A percentile compares a stretch with the other conserved stretches of the same genome.
Evolutionary conservation across 2,797 vertebrate genomes (phyloP).

Genomic region (Lagorchestes hirsutus): DNA sequence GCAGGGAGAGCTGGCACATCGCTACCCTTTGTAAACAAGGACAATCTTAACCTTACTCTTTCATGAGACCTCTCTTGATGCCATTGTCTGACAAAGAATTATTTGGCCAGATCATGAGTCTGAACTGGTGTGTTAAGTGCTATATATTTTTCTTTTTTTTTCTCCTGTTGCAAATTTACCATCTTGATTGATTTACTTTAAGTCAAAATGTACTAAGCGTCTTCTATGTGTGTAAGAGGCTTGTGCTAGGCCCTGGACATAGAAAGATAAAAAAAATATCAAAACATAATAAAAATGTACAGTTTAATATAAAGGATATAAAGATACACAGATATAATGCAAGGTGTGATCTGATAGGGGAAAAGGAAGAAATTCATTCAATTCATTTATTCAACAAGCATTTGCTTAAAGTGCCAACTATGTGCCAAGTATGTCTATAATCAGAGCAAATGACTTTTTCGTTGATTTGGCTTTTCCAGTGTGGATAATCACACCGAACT

Average conservation of each 20-base stretch:
- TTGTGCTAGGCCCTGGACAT: too few species aligned
- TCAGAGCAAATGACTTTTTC: not conserved
- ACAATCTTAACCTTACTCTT: not conserved
- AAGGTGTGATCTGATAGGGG: not conserved
- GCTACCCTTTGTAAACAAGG: not conserved
- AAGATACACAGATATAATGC: not conserved
- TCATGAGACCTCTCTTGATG: not conserved
- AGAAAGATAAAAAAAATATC: not conserved
- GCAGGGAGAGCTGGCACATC: not conserved
- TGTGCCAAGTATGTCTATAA: not conserved
- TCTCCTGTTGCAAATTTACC: not conserved
- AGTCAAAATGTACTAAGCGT: not conserved
- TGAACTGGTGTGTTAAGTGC: not conserved
- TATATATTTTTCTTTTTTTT: not conserved
- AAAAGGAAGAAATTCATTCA: not conserved
- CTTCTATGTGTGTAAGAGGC: not conserved
- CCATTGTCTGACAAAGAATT: not conserved
- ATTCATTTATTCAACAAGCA: not conserved
- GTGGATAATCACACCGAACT: not conserved
- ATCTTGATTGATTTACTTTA: not conserved
- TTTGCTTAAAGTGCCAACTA: not conserved
- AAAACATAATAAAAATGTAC: not conserved
- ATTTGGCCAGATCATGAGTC: not conserved
- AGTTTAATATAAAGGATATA: not conserved
- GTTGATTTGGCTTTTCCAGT: not conserved